phyloP scores from a whole-genome alignment of 2,797 vertebrate species.

The Sphaeramia orbicularis region DNA sequence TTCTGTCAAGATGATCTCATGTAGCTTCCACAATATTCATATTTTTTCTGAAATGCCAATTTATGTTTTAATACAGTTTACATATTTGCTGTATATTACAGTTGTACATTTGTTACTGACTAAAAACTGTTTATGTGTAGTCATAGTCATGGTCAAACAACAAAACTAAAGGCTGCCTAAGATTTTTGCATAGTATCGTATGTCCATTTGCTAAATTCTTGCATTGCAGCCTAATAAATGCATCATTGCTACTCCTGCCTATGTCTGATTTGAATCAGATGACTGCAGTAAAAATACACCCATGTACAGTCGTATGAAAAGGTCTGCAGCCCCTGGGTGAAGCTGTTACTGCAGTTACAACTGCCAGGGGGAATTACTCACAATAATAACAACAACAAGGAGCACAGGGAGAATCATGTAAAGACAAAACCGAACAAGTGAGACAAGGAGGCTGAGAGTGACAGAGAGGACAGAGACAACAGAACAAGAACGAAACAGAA shows the following conservation, averaged over 20 bases:
- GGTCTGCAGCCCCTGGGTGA: conserved; percentile 42
- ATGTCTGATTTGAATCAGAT: conserved; percentile 26
- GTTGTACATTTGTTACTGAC: too few relatives aligned
- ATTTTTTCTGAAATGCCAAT: too few relatives aligned
- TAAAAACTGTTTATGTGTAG: too few relatives aligned
- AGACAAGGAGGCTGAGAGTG: neutral
- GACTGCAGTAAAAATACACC: conserved; percentile 2
- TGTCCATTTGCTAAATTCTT: too few relatives aligned
- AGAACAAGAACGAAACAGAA: conserved; percentile 31
- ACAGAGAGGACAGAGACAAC: neutral
- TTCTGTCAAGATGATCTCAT: too few relatives aligned
- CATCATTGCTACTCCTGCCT: conserved; percentile 23
- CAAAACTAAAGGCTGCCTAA: too few relatives aligned
- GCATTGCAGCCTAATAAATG: conserved; percentile 15
- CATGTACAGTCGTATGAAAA: conserved; percentile 11
- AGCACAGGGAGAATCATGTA: neutral
- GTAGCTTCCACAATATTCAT: too few relatives aligned
- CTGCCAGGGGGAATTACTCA: conserved; percentile 39
- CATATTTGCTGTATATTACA: too few relatives aligned
- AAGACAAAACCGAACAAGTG: conserved; percentile 5
- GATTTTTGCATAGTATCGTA: too few relatives aligned
- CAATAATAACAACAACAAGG: conserved; percentile 45
- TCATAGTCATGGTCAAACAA: too few relatives aligned
- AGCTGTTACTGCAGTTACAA: conserved; percentile 72
- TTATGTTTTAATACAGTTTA: too few relatives aligned